These are phyloP conservation scores for Ips typographus DNA, from an alignment of 1,140 invertebrate genomes.

Conservation along the genomic window DNA sequence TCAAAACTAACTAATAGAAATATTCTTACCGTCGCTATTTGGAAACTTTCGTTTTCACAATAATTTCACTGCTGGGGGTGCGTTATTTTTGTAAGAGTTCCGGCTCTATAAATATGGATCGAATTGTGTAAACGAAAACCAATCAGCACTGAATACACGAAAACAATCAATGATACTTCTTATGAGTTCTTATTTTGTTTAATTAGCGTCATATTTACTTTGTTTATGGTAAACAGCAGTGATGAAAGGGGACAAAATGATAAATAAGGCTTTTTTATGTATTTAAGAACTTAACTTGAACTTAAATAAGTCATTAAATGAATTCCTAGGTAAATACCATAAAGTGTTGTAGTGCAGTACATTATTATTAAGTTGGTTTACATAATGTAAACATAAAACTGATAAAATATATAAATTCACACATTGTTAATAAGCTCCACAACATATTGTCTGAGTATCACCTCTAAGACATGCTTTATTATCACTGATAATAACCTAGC, in stretches of 20 bases:
- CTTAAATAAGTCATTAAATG: too few relatives aligned
- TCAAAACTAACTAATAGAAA: not conserved
- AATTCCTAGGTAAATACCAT: too few relatives aligned
- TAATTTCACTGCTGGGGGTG: not conserved
- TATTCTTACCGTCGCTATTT: not conserved
- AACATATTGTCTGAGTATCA: too few relatives aligned
- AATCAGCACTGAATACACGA: not conserved
- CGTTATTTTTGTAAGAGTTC: not conserved
- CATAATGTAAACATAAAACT: too few relatives aligned
- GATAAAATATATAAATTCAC: too few relatives aligned
- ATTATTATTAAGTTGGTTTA: too few relatives aligned
- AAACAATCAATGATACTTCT: conserved; percentile 1
- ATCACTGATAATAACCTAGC: too few relatives aligned
- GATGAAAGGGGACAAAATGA: not conserved
- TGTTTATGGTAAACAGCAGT: not conserved
- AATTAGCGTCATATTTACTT: not conserved
- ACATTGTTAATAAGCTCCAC: too few relatives aligned
- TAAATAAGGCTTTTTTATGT: too few relatives aligned
- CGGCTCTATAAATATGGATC: not conserved
- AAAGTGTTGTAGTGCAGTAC: too few relatives aligned
- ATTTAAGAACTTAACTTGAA: too few relatives aligned
- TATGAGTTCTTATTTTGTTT: not conserved
- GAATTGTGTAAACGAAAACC: conserved; percentile 4
- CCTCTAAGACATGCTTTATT: too few relatives aligned
- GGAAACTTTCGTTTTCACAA: not conserved